Conservation (phyloP, 2,113 vertebrate species). For the Actenoides lindsayi region DNA sequence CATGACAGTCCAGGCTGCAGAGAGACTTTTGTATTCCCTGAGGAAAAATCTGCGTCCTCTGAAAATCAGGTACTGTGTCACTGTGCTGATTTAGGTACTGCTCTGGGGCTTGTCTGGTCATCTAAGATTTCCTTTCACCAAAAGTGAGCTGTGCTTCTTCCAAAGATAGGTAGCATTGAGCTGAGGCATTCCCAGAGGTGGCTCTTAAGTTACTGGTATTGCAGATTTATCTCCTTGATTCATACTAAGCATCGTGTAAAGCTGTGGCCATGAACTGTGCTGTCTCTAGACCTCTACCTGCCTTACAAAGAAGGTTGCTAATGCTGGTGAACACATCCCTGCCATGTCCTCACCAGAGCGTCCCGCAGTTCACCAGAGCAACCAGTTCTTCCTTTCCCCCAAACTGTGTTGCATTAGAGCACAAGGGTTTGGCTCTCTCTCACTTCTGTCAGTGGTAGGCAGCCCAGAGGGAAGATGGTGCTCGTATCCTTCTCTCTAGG, state of each 20-base stretch:
- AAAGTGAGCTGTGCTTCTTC: not conserved
- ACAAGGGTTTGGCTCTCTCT: not conserved
- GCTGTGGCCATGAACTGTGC: not conserved
- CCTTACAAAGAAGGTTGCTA: not conserved
- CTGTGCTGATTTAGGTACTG: not conserved
- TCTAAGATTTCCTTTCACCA: not conserved
- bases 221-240: not conserved
- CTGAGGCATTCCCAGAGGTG: not conserved
- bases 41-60: slow-evolving; percentile 7
- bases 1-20: slow-evolving; percentile 12
- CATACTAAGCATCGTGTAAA: not conserved
- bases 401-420: not conserved
- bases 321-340: not conserved
- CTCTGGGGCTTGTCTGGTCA: not conserved
- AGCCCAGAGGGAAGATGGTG: not conserved
- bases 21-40: slow-evolving; percentile 32
- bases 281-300: not conserved
- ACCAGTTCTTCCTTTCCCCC: not conserved
- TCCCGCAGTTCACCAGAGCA: not conserved
- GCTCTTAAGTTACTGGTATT: not conserved
- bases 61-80: slow-evolving; percentile 66
- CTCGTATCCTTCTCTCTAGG: not conserved
- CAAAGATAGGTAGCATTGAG: not conserved
- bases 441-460: not conserved
- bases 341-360: not conserved